These are phyloP conservation scores for Trisateles emortualis DNA, from an alignment of 2,888 invertebrate genomes.

Conservation along the genomic window DNA sequence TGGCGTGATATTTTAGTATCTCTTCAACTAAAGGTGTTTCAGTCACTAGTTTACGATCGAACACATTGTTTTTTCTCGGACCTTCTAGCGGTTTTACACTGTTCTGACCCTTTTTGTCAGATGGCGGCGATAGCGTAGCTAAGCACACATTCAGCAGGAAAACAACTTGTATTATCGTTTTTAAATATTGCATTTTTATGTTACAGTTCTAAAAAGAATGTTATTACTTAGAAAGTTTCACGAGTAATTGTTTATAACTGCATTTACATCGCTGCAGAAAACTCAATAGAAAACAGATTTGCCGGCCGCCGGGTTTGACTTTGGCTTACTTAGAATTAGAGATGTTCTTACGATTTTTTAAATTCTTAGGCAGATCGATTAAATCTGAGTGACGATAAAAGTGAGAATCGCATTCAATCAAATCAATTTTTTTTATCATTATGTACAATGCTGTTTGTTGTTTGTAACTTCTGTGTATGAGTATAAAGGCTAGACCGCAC, in stretches of 20 bases:
- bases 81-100: constrained; percentile 84
- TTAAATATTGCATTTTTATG: constrained; percentile 71
- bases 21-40: constrained; percentile 90
- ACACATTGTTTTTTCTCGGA: constrained; percentile 88
- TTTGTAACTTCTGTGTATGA: too few species aligned
- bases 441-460: too few species aligned
- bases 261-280: constrained; percentile 13
- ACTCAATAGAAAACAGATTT: too few species aligned
- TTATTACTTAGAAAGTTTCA: constrained; percentile 11
- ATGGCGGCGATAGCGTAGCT: constrained; percentile 80
- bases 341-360: too few species aligned
- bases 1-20: constrained; percentile 91
- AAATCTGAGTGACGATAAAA: too few species aligned
- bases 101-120: constrained; percentile 79
- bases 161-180: constrained; percentile 66
- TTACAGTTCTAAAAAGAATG: not conserved
- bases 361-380: too few species aligned
- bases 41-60: constrained; percentile 90
- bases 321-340: too few species aligned
- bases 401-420: too few species aligned
- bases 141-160: constrained; percentile 73
- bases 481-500: too few species aligned
- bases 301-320: too few species aligned
- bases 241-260: constrained; percentile 5
- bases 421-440: too few species aligned